Percentiles rank a stretch among this genome's conserved stretches.
Conservation (phyloP, 2,797 vertebrate genomes). For the Enteromius argenteus region DNA sequence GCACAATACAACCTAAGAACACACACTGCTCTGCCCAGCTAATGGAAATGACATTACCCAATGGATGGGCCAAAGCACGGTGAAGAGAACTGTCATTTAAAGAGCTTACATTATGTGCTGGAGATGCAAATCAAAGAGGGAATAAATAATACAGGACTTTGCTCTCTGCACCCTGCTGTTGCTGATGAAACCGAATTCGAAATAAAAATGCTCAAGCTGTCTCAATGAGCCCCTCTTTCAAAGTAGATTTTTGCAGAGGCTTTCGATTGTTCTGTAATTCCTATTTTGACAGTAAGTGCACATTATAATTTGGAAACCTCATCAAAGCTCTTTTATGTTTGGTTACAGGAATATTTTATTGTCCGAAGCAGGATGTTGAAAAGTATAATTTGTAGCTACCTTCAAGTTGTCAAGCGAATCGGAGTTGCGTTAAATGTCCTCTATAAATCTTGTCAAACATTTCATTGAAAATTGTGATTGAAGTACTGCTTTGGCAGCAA, state of each 20-base stretch:
- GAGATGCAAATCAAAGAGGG: conserved; percentile 26
- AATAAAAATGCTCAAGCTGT: conserved; percentile 16
- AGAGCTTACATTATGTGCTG: conserved; percentile 8
- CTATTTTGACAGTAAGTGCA: conserved; percentile 2
- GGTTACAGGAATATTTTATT: conserved; percentile 10
- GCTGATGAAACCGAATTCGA: conserved; percentile 18
- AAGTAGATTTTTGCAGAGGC: neutral
- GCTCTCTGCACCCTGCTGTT: conserved; percentile 27
- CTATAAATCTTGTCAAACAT: neutral
- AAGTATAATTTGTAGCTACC: neutral
- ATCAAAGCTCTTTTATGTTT: neutral
- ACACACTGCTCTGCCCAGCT: conserved; percentile 9
- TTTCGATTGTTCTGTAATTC: neutral
- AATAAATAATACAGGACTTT: conserved; percentile 35
- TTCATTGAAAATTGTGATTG: neutral
- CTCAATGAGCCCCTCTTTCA: neutral
- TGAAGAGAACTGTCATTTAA: conserved; percentile 17
- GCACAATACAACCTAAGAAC: conserved; percentile 10
- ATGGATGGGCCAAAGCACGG: neutral
- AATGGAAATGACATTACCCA: conserved; percentile 37
- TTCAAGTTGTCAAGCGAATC: neutral
- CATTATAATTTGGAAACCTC: conserved; percentile 22
- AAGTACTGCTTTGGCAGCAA: neutral
- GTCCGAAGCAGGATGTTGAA: neutral
- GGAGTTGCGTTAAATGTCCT: neutral